A percentile compares a stretch with the other conserved stretches of the same genome.
Evolutionary conservation across 2,888 invertebrate genomes (phyloP).

Genomic region (Netelia virgata): DNA sequence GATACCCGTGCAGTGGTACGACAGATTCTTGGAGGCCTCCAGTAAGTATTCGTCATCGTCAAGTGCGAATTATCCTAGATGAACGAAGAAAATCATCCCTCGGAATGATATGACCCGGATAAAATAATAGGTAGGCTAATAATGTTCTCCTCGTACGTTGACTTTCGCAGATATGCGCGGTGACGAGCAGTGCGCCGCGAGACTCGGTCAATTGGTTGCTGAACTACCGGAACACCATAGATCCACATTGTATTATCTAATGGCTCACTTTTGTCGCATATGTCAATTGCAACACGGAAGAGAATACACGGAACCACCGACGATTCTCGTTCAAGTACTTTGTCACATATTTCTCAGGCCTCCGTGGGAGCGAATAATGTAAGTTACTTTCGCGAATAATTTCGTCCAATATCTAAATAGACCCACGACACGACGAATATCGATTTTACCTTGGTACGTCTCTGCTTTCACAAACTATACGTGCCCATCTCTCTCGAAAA

Average conservation of each 20-base stretch:
- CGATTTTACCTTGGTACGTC: neutral
- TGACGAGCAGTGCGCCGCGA: conserved; percentile 87
- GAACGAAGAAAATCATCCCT: conserved; percentile 1
- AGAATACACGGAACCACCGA: conserved; percentile 89
- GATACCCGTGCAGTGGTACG: conserved; percentile 91
- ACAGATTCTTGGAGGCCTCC: conserved; percentile 88
- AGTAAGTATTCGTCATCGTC: conserved; percentile 79
- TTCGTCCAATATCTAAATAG: neutral
- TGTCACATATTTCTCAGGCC: conserved; percentile 91
- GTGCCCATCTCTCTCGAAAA: conserved; percentile 21
- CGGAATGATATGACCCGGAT: conserved; percentile 10
- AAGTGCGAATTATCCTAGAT: neutral
- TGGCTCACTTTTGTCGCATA: conserved; percentile 90
- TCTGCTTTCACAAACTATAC: neutral
- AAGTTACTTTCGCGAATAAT: conserved; percentile 80
- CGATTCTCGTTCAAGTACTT: conserved; percentile 89
- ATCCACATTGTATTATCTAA: conserved; percentile 88
- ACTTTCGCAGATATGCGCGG: conserved; percentile 83
- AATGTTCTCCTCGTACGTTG: conserved; percentile 58
- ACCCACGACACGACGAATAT: neutral
- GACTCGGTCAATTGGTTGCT: conserved; percentile 86
- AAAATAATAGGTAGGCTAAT: conserved; percentile 1
- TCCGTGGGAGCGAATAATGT: conserved; percentile 92
- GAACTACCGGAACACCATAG: conserved; percentile 89
- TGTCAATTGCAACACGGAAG: conserved; percentile 89